Percentiles rank a stretch among this genome's conserved stretches.
These are phyloP conservation scores for Myrmecophaga tridactyla DNA, from an alignment of 2,113 vertebrate species.

Conservation along the genomic window DNA sequence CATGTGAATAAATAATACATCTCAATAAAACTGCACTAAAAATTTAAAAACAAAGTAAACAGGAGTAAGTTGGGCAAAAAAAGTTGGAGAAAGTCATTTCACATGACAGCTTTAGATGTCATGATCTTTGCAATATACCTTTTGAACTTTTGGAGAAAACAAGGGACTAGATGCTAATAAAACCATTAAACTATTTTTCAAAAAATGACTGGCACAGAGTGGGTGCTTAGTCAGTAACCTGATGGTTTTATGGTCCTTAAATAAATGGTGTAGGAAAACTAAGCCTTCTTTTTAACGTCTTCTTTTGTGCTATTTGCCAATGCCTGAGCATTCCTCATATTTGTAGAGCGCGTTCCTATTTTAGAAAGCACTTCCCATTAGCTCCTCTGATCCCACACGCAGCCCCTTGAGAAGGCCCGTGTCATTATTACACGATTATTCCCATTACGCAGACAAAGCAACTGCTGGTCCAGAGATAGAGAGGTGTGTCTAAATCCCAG, in stretches of 20 bases:
- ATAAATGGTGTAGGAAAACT: neutral
- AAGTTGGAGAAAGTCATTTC: neutral
- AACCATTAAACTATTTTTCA: no score
- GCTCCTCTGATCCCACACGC: neutral
- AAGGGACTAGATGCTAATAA: neutral
- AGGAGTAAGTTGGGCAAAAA: neutral
- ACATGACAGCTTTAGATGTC: neutral
- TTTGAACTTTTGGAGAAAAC: neutral
- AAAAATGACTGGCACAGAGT: no score
- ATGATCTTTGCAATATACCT: neutral
- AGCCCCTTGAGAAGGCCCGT: neutral
- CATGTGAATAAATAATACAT: no score
- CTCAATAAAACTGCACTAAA: no score
- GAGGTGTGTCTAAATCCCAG: neutral
- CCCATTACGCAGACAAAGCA: conserved; percentile 24
- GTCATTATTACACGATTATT: neutral
- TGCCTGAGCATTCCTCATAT: neutral
- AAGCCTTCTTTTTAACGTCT: neutral
- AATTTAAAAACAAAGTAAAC: no score
- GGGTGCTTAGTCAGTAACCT: neutral
- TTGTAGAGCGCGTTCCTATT: conserved; percentile 36
- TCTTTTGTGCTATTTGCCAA: neutral
- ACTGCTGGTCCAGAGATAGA: neutral
- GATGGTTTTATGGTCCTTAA: neutral
- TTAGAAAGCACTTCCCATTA: conserved; percentile 50